Percentiles rank a stretch among this genome's conserved stretches.
Conservation (phyloP, 2,797 vertebrate species). For the Sebastes miniatus region DNA sequence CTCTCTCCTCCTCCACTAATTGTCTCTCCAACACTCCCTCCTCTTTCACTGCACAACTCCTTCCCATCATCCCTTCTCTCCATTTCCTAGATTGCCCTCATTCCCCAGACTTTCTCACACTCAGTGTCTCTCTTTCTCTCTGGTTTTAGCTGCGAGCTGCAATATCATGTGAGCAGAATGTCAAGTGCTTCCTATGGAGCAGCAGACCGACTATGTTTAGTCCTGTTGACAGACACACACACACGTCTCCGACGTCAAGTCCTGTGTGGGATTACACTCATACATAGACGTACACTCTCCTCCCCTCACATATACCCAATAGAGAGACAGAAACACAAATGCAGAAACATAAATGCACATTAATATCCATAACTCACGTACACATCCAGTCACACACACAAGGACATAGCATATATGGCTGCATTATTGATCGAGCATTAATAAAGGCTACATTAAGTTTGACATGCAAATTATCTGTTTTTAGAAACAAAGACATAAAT, state of each 20-base stretch:
- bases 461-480: background rate
- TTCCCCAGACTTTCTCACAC: conserved; percentile 14
- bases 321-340: background rate
- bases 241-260: background rate
- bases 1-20: conserved; percentile 4
- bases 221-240: conserved; percentile 26
- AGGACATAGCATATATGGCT: background rate
- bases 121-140: conserved; percentile 4
- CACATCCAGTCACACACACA: background rate
- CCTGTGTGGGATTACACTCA: background rate
- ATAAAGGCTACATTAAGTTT: background rate
- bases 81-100: background rate
- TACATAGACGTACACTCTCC: background rate
- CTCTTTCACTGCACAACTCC: conserved; percentile 13
- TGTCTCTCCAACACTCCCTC: conserved; percentile 14
- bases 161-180: conserved; percentile 74
- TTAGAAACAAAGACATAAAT: background rate
- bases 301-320: background rate
- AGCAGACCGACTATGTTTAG: conserved; percentile 45
- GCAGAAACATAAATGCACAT: conserved; percentile 4
- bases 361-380: background rate
- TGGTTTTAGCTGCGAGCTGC: conserved; percentile 54
- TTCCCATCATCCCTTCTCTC: conserved; percentile 5
- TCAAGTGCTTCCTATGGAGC: conserved; percentile 46
- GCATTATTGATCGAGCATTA: background rate